phyloP scores from a whole-genome alignment of 2,113 vertebrate species.

The Hippocampus zosterae region DNA sequence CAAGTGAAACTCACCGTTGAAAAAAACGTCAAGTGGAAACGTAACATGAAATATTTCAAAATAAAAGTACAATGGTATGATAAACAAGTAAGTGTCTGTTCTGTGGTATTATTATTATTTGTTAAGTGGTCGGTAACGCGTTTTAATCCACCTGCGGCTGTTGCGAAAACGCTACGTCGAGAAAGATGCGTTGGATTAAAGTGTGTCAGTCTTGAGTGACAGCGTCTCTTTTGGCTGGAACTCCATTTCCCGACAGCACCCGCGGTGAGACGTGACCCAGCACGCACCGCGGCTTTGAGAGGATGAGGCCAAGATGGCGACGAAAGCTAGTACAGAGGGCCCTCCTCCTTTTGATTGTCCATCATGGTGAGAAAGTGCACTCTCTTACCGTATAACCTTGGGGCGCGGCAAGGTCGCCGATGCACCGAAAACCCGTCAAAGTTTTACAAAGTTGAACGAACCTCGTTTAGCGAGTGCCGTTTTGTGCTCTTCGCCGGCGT shows the following conservation, averaged over 20 bases:
- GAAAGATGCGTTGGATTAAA: too few species aligned
- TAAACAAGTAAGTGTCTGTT: too few species aligned
- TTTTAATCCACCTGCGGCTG: too few species aligned
- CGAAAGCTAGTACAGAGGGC: conserved; percentile 71
- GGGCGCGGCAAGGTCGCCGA: not conserved
- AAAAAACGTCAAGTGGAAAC: too few species aligned
- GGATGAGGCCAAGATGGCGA: conserved; percentile 84
- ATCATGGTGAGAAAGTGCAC: conserved; percentile 80
- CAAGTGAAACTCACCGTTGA: too few species aligned
- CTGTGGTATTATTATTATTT: too few species aligned
- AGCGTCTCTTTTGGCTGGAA: conserved; percentile 2
- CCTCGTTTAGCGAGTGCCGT: not conserved
- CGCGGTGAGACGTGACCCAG: conserved; percentile 61
- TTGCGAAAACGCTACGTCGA: too few species aligned
- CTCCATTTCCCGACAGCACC: conserved; percentile 46
- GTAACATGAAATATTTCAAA: too few species aligned
- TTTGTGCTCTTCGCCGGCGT: not conserved
- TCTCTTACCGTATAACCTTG: too few species aligned
- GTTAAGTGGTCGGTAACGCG: too few species aligned
- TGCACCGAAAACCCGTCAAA: not conserved
- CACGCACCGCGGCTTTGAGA: conserved; percentile 69
- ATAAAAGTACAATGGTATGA: too few species aligned
- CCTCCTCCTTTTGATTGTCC: conserved; percentile 87
- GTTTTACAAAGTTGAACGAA: not conserved
- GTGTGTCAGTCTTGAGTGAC: too few species aligned